Percentiles rank a stretch among this genome's conserved stretches.
Conservation (phyloP, 92 coral and sea anemone species). For the Epizoanthus scotinus region DNA sequence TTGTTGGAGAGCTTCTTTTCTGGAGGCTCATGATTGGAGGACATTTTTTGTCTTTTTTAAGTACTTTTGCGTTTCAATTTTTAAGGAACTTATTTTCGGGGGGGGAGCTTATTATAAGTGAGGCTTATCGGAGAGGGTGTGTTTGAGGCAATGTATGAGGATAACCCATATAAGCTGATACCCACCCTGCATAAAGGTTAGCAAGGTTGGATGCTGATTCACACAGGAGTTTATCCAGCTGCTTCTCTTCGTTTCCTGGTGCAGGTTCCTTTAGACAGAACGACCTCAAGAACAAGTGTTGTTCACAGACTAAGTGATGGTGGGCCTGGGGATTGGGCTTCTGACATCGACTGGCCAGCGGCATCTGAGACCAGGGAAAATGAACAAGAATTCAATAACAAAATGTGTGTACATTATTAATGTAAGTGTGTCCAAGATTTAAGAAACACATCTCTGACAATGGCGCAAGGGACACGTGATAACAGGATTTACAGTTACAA, state of each 20-base stretch:
- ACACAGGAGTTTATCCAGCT: conserved; percentile 55
- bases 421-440: too few species aligned
- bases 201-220: conserved; percentile 89
- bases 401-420: too few species aligned
- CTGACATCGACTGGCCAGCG: conserved; percentile 83
- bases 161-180: neutral
- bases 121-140: too few species aligned
- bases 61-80: too few species aligned
- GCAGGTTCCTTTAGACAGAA: conserved; percentile 58
- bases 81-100: too few species aligned
- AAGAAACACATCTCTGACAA: too few species aligned
- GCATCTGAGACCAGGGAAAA: conserved; percentile 61
- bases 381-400: neutral
- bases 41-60: too few species aligned
- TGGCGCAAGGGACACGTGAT: too few species aligned
- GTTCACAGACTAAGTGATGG: conserved; percentile 88
- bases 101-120: too few species aligned
- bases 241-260: conserved; percentile 54
- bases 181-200: conserved; percentile 77
- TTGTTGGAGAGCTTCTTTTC: too few species aligned
- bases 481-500: too few species aligned
- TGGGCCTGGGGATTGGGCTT: conserved; percentile 86
- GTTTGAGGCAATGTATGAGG: neutral
- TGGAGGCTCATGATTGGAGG: too few species aligned
- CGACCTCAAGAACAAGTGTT: conserved; percentile 84